These are phyloP conservation scores for Penelope pileata DNA, from an alignment of 2,113 vertebrate species.

Conservation along the genomic window DNA sequence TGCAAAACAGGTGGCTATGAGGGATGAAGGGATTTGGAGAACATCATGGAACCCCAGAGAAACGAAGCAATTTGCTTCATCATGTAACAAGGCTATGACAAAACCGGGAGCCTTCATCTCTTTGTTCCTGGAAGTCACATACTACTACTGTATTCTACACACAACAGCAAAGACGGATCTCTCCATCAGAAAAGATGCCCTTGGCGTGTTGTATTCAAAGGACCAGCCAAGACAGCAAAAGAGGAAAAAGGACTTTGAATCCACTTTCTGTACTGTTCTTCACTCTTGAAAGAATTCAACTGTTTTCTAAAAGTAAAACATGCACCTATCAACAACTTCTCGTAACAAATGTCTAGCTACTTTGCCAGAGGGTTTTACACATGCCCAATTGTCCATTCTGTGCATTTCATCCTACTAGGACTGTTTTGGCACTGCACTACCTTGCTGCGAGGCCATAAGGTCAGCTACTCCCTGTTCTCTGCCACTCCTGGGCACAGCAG, in stretches of 20 bases:
- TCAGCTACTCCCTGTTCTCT: not conserved
- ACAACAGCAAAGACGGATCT: not conserved
- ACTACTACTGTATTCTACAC: not conserved
- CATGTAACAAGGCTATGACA: not conserved
- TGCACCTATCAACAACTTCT: fast-evolving
- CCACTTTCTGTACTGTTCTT: not conserved
- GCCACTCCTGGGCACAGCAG: not conserved
- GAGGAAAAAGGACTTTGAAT: not conserved
- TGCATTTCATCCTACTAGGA: not conserved
- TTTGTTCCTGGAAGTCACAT: not conserved
- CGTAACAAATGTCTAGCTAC: not conserved
- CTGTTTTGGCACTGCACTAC: not conserved
- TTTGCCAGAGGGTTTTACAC: not conserved
- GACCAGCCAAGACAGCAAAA: not conserved
- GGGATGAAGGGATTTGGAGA: not conserved
- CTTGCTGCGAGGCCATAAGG: not conserved
- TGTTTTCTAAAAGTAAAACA: not conserved
- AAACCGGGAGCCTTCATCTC: not conserved
- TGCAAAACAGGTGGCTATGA: not conserved
- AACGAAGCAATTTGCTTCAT: not conserved
- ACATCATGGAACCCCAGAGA: not conserved
- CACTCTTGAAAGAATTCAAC: not conserved
- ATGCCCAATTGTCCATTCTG: not conserved
- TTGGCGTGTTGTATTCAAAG: not conserved
- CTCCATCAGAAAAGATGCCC: not conserved